phyloP scores from a whole-genome alignment of 1,140 invertebrate genomes.

The Eueides isabella region DNA sequence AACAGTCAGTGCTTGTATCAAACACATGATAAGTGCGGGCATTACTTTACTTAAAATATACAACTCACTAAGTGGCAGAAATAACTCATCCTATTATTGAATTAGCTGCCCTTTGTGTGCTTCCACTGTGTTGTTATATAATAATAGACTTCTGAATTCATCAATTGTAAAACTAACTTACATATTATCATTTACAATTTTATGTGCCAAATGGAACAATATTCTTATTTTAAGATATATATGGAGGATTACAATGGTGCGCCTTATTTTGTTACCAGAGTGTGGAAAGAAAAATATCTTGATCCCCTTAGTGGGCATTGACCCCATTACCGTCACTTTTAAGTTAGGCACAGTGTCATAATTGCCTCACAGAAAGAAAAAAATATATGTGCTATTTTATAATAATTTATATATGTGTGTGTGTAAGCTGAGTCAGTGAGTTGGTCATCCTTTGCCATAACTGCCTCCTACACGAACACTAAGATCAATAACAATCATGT shows the following conservation, averaged over 20 bases:
- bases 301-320: no score
- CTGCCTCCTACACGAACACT: constrained; percentile 31
- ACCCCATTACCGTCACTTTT: no score
- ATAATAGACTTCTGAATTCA: not conserved
- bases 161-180: not conserved
- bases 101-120: not conserved
- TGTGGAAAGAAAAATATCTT: no score
- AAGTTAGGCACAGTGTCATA: no score
- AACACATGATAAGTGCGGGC: not conserved
- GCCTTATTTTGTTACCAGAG: no score
- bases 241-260: no score
- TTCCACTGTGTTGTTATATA: not conserved
- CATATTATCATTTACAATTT: not conserved
- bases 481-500: constrained; percentile 33
- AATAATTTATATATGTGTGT: not conserved
- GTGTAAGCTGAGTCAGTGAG: constrained; percentile 33
- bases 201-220: no score
- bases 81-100: not conserved
- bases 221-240: no score
- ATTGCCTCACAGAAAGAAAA: no score
- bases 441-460: constrained; percentile 36
- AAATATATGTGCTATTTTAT: no score
- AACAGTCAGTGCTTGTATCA: no score
- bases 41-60: not conserved
- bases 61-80: not conserved